A percentile compares a stretch with the other conserved stretches of the same genome.
Evolutionary conservation across 2,113 vertebrate genomes (phyloP).

Genomic region (Merops nubicus): DNA sequence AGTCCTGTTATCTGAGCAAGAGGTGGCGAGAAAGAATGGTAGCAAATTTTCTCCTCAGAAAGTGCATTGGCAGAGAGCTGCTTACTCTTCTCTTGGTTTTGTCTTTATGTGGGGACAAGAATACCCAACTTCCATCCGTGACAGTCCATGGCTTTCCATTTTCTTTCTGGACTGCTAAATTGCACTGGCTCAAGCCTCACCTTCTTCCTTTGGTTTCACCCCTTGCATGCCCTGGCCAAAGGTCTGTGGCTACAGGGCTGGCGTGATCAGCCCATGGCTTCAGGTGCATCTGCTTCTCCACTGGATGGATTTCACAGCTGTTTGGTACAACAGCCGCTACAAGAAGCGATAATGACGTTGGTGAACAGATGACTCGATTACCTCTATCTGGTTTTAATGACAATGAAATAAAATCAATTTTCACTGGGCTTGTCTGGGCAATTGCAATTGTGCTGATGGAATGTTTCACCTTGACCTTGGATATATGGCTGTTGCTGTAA

Average conservation of each 20-base stretch:
- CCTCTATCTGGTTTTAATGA: constrained; percentile 9
- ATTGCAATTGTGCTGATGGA: not conserved
- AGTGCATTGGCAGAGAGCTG: rapidly evolving
- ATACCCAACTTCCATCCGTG: not conserved
- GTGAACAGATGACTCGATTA: not conserved
- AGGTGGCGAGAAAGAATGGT: not conserved
- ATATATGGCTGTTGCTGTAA: not conserved
- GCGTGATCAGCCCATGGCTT: rapidly evolving
- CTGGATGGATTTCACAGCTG: not conserved
- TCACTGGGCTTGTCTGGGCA: not conserved
- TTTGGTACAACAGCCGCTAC: not conserved
- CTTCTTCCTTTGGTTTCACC: not conserved
- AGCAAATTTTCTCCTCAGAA: not conserved
- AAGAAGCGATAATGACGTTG: not conserved
- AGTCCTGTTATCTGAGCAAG: not conserved
- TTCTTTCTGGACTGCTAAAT: rapidly evolving
- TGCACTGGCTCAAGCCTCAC: not conserved
- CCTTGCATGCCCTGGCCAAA: rapidly evolving
- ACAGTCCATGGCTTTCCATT: not conserved
- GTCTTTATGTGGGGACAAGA: rapidly evolving
- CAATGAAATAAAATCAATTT: not conserved
- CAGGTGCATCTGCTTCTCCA: not conserved
- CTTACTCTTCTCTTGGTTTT: not conserved
- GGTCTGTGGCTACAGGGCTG: not conserved
- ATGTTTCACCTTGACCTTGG: not conserved